Percentiles rank a stretch among this genome's conserved stretches.
These are phyloP conservation scores for Suillia variegata DNA, from an alignment of 2,888 invertebrate species.

Conservation along the genomic window DNA sequence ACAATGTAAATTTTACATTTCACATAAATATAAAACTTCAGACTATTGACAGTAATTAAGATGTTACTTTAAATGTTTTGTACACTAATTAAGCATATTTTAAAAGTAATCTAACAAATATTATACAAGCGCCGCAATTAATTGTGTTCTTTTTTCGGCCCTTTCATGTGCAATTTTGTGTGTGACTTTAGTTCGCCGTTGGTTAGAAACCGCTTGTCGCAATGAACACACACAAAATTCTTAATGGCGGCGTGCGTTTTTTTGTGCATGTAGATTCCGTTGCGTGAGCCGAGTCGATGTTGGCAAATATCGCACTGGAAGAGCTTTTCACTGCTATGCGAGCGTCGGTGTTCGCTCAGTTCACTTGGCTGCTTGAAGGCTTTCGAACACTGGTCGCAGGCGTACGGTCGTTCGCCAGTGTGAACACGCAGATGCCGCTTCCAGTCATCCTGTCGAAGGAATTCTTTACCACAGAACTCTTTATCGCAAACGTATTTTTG, in stretches of 20 bases:
- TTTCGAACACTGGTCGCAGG: constrained; percentile 24
- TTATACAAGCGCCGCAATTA: too few relatives aligned
- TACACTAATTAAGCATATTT: too few relatives aligned
- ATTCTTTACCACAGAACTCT: constrained; percentile 27
- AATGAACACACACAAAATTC: constrained; percentile 7
- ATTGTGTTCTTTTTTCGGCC: too few relatives aligned
- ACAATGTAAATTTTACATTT: too few relatives aligned
- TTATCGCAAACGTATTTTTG: constrained; percentile 21
- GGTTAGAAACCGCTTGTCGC: constrained; percentile 18
- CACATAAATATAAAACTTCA: too few relatives aligned
- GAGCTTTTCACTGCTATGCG: constrained; percentile 18
- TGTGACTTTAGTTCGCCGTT: constrained; percentile 20
- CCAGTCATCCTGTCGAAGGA: constrained; percentile 26
- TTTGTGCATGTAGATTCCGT: constrained; percentile 29
- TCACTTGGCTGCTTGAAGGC: constrained; percentile 26
- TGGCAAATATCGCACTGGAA: constrained; percentile 27
- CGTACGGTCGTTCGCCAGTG: constrained; percentile 27
- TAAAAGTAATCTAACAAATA: too few relatives aligned
- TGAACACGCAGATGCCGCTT: constrained; percentile 27
- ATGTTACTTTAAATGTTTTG: too few relatives aligned
- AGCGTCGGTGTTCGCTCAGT: constrained; percentile 24
- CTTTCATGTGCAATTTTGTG: constrained; percentile 12
- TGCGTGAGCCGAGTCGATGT: constrained; percentile 21
- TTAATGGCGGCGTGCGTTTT: constrained; percentile 18
- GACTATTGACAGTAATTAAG: too few relatives aligned